phyloP scores from a whole-genome alignment of 2,797 vertebrate species.

The Aeoliscus strigatus region DNA sequence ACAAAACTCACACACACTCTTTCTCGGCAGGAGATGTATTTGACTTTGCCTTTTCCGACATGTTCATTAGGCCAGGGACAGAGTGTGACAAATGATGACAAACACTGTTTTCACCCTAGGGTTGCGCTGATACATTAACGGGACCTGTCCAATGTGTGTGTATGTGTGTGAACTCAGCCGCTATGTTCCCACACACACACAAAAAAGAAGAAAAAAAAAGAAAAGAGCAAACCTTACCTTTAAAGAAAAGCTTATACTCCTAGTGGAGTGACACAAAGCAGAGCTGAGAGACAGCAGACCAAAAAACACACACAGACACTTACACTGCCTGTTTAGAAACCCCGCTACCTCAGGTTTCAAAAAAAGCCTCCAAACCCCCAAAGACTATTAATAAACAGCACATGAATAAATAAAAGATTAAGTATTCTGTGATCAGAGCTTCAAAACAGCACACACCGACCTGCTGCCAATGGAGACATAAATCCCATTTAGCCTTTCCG shows the following conservation, averaged over 20 bases:
- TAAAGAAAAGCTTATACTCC: slow-evolving; percentile 14
- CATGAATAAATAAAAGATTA: slow-evolving; percentile 54
- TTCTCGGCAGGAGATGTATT: no score
- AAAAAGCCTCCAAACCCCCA: slow-evolving; percentile 52
- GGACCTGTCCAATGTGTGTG: slow-evolving; percentile 10
- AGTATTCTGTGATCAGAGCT: slow-evolving; percentile 39
- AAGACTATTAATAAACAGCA: slow-evolving; percentile 54
- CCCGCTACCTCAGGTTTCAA: slow-evolving; percentile 24
- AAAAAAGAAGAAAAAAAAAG: no score
- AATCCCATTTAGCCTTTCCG: slow-evolving; percentile 8
- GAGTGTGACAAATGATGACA: no score
- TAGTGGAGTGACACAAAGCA: slow-evolving; percentile 33
- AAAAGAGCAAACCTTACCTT: slow-evolving; percentile 16
- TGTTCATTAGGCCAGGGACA: no score
- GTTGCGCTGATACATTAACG: slow-evolving; percentile 13
- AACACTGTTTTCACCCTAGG: slow-evolving; percentile 9
- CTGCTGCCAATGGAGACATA: slow-evolving; percentile 16
- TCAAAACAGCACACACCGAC: slow-evolving; percentile 29
- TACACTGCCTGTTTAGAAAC: slow-evolving; percentile 31
- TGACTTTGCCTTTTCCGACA: no score
- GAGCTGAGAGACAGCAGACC: slow-evolving; percentile 24
- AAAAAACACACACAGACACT: slow-evolving; percentile 16
- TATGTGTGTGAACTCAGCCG: slow-evolving; percentile 24
- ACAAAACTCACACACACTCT: slow-evolving; percentile 29
- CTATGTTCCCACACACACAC: no score